Base-by-base conservation (phyloP, 2,888 invertebrate genomes). In the Cosmia trapezina region DNA sequence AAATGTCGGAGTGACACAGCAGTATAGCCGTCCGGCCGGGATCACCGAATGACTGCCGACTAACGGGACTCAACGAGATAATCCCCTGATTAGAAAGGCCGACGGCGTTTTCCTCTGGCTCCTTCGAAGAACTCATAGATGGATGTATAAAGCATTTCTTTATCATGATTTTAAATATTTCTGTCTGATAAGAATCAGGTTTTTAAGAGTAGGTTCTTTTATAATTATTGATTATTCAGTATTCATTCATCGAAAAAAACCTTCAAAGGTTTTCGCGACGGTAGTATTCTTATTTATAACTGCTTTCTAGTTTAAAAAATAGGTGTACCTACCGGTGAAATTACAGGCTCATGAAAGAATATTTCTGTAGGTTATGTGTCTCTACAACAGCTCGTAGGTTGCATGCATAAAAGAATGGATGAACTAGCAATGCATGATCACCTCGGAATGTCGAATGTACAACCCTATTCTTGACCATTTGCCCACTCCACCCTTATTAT, bases 11-110 rank as follows among this genome's bases (percentile, higher is more conserved):
- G 81, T 86, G 89, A 87, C 88, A 85, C 65, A 86, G 77, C 84
- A 74, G 73, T 72, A 72, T 81, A 45, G 71, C 78, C 51, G 61
- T 73, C 68, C 76, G 60, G 74, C 64, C 67, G 78, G 88, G 80
- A 83, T 84, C 83, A 79, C 72, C 76, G 76, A 78, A 76, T 81
- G 84, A 85, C 87, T 85, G 80, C 76, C 87, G 85, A 82, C 89
- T 88, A 88, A 89, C 88, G 86, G 88, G 89, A 87, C 88, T 89
- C 90, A 91, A 88, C 89, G 87, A 89, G 91, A 91, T 93, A 91
- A 93, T 91, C 92, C 90, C 86, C 83, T 88, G 92, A 92, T 92
- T 93, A 92, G 89, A 84, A 86, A 87, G 91, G 89, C 86, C 87
- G 87, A 87, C 88, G 86, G 85, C 86, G 85, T 85, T 87, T 85